phyloP scores from a whole-genome alignment of 2,113 vertebrate species.

The Passer montanus region DNA sequence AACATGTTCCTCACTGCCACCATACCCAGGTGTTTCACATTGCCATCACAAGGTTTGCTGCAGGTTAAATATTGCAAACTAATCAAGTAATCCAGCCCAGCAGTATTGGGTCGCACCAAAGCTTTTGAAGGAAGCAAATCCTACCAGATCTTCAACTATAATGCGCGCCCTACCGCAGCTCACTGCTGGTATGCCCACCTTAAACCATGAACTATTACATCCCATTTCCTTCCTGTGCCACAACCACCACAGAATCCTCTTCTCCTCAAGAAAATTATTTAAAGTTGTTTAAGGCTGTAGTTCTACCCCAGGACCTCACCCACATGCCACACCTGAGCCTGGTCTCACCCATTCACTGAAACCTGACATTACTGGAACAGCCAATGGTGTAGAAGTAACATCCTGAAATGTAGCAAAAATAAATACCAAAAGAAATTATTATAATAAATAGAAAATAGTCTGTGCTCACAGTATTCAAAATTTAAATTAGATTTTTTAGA shows the following conservation, averaged over 20 bases:
- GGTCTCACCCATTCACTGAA: background rate
- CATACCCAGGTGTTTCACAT: background rate
- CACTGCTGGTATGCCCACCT: too few relatives aligned
- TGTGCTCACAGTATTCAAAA: background rate
- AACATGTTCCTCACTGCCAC: too few relatives aligned
- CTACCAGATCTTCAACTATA: rapidly evolving
- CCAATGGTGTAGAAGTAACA: background rate
- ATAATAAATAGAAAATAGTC: background rate
- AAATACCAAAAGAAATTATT: background rate
- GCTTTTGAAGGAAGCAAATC: background rate
- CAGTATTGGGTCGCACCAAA: background rate
- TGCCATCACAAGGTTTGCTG: background rate
- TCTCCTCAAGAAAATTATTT: background rate
- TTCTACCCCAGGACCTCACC: background rate
- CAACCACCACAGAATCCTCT: background rate
- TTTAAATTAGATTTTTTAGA: background rate
- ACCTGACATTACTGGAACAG: background rate
- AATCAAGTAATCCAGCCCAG: rapidly evolving
- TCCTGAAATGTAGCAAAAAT: background rate
- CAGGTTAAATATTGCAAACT: background rate
- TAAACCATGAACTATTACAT: too few relatives aligned
- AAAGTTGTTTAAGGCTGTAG: background rate
- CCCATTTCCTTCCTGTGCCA: too few relatives aligned
- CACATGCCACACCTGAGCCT: rapidly evolving
- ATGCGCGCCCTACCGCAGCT: rapidly evolving